Evolutionary conservation across 2,113 vertebrate species (phyloP).

Genomic region (Psilopogon haemacephalus): DNA sequence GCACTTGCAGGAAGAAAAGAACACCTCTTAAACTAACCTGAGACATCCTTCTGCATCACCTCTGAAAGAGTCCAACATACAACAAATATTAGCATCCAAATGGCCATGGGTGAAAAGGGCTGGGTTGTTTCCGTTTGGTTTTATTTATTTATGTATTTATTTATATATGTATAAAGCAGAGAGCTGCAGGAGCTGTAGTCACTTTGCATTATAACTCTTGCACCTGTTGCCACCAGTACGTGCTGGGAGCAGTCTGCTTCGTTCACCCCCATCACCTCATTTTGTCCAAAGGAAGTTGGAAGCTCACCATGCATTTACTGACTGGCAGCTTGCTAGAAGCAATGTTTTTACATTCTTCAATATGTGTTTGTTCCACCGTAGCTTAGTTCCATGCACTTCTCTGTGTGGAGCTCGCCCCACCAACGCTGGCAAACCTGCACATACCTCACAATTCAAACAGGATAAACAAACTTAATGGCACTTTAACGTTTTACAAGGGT

Average conservation of each 20-base stretch:
- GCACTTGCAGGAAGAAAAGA: not conserved
- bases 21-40: not conserved
- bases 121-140: too few species aligned
- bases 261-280: rapidly evolving
- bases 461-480: not conserved
- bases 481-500: not conserved
- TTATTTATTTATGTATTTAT: too few species aligned
- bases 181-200: not conserved
- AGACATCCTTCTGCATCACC: not conserved
- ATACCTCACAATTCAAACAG: too few species aligned
- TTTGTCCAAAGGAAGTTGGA: not conserved
- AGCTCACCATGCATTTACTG: rapidly evolving
- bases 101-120: not conserved
- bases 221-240: rapidly evolving
- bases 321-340: not conserved
- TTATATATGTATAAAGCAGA: too few species aligned
- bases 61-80: not conserved
- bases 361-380: not conserved
- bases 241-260: rapidly evolving
- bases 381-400: not conserved
- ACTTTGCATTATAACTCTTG: not conserved
- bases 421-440: not conserved
- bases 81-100: not conserved
- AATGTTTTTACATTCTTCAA: not conserved
- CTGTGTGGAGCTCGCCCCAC: not conserved